These are phyloP conservation scores for Andricus grossulariae DNA, from an alignment of 1,140 invertebrate species.

Conservation along the genomic window DNA sequence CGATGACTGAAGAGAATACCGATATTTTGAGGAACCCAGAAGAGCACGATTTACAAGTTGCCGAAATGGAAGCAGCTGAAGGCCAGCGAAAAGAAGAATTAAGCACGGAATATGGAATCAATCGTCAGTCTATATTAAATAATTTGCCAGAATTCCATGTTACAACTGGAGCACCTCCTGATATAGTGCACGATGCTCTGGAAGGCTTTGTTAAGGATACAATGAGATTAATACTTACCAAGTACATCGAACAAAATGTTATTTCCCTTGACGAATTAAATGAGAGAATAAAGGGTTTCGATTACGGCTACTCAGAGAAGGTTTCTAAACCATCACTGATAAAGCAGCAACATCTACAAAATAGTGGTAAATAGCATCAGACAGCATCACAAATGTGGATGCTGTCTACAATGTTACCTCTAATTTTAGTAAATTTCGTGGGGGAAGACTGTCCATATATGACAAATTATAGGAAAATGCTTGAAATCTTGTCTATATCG, in stretches of 20 bases:
- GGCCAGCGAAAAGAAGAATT: neutral
- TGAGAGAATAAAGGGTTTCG: constrained; percentile 25
- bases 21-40: neutral
- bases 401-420: neutral
- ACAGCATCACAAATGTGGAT: constrained; percentile 30
- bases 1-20: neutral
- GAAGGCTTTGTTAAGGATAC: constrained; percentile 36
- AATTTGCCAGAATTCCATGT: neutral
- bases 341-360: neutral
- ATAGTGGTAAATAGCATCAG: constrained; percentile 5
- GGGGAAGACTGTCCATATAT: neutral
- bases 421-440: neutral
- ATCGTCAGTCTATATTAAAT: neutral
- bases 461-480: neutral
- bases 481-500: neutral
- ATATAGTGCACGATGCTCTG: constrained; percentile 38
- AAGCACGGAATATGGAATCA: neutral
- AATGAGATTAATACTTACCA: constrained; percentile 13
- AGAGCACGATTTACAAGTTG: neutral
- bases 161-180: neutral
- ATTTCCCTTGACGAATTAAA: constrained; percentile 33
- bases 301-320: constrained; percentile 7
- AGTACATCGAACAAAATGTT: constrained; percentile 8
- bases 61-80: neutral
- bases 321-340: neutral